phyloP scores from a whole-genome alignment of 2,888 invertebrate genomes.

The Nymphalis polychloros region DNA sequence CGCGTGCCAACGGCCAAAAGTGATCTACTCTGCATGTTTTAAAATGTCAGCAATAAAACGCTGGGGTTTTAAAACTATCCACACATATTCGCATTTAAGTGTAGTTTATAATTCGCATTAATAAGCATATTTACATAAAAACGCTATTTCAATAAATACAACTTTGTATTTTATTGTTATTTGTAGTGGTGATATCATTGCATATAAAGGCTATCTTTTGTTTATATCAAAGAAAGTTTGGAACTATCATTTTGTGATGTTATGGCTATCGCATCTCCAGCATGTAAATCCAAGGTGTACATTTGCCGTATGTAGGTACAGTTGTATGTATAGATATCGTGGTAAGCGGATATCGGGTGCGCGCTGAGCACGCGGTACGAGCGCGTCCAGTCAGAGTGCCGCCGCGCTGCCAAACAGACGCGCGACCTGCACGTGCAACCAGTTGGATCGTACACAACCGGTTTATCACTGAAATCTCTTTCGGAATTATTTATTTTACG shows the following conservation, averaged over 20 bases:
- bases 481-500: constrained; percentile 48
- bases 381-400: constrained; percentile 82
- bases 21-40: not conserved
- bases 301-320: constrained; percentile 53
- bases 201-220: constrained; percentile 26
- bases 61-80: not conserved
- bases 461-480: constrained; percentile 65
- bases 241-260: constrained; percentile 36
- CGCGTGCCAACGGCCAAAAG: not conserved
- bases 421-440: constrained; percentile 67
- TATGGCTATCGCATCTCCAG: constrained; percentile 49
- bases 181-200: constrained; percentile 7
- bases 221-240: constrained; percentile 39
- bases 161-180: constrained; percentile 15
- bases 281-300: constrained; percentile 72
- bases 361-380: constrained; percentile 72
- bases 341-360: constrained; percentile 75
- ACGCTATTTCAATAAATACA: not conserved
- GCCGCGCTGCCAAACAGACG: constrained; percentile 79
- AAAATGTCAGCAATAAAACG: constrained; percentile 10
- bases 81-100: not conserved
- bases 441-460: constrained; percentile 47
- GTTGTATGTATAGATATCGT: constrained; percentile 65
- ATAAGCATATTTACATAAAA: not conserved
- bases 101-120: not conserved